These are phyloP conservation scores for Pampusana beccarii DNA, from an alignment of 2,113 vertebrate genomes.

Conservation along the genomic window DNA sequence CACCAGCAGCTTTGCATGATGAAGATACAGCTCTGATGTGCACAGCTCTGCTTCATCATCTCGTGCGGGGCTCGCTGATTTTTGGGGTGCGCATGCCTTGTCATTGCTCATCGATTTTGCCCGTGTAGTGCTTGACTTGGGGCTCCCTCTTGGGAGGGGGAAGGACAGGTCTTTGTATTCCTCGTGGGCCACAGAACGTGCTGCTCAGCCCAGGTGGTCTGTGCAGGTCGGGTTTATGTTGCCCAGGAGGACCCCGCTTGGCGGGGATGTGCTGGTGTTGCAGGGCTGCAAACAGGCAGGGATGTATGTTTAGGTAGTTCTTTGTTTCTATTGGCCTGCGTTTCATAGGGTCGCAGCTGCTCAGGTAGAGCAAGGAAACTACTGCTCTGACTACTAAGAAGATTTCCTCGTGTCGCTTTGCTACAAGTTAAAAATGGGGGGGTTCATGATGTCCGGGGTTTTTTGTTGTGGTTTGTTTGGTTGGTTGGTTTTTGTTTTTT, in stretches of 20 bases:
- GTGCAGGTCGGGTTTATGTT: not conserved
- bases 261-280: not conserved
- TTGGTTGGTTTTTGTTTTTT: not conserved
- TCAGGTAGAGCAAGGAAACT: not conserved
- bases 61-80: not conserved
- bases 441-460: not conserved
- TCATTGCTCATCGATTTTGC: rapidly evolving
- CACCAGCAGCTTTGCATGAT: not conserved
- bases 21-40: not conserved
- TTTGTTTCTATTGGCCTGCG: rapidly evolving
- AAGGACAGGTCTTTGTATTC: rapidly evolving
- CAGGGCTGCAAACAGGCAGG: not conserved
- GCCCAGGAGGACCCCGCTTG: not conserved
- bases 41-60: not conserved
- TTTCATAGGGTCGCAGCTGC: not conserved
- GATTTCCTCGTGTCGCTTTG: not conserved
- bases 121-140: rapidly evolving
- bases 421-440: not conserved
- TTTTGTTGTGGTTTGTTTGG: not conserved
- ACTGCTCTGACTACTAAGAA: not conserved
- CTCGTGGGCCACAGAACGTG: rapidly evolving
- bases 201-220: not conserved
- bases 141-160: not conserved
- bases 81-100: not conserved
- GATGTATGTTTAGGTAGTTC: not conserved